These are phyloP conservation scores for Rhynchophorus ferrugineus DNA, from an alignment of 1,140 invertebrate genomes.

Conservation along the genomic window DNA sequence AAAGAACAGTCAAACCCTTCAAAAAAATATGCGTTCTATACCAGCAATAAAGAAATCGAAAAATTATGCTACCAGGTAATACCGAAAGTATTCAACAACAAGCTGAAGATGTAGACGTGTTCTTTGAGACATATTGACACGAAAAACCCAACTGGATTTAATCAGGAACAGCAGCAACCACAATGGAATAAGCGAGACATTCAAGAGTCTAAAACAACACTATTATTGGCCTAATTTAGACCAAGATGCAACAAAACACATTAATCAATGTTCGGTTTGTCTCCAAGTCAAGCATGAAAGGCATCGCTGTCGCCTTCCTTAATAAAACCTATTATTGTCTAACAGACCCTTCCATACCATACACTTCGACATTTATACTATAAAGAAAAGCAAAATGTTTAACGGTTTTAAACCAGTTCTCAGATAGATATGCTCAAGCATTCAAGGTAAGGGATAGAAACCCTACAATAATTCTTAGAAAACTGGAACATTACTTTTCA, in stretches of 20 bases:
- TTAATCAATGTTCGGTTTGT: constrained; percentile 25
- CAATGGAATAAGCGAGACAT: constrained; percentile 22
- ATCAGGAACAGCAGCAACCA: constrained; percentile 10
- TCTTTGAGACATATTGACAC: background rate
- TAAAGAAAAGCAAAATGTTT: constrained; percentile 21
- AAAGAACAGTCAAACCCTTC: too few relatives aligned
- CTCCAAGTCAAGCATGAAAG: constrained; percentile 23
- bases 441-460: constrained; percentile 18
- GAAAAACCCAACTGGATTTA: background rate
- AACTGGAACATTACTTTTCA: constrained; percentile 24
- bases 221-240: constrained; percentile 25
- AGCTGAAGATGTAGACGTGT: too few relatives aligned
- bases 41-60: too few relatives aligned
- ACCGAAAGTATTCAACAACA: too few relatives aligned
- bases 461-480: constrained; percentile 21
- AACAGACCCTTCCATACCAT: constrained; percentile 27
- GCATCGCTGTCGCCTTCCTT: constrained; percentile 17
- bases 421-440: constrained; percentile 28
- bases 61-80: too few relatives aligned
- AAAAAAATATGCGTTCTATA: too few relatives aligned
- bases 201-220: constrained; percentile 13
- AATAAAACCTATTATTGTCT: constrained; percentile 14
- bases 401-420: constrained; percentile 31
- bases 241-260: constrained; percentile 17
- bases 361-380: constrained; percentile 25